Evolutionary conservation across 2,888 invertebrate genomes (phyloP).

Genomic region (Eurytoma californica): DNA sequence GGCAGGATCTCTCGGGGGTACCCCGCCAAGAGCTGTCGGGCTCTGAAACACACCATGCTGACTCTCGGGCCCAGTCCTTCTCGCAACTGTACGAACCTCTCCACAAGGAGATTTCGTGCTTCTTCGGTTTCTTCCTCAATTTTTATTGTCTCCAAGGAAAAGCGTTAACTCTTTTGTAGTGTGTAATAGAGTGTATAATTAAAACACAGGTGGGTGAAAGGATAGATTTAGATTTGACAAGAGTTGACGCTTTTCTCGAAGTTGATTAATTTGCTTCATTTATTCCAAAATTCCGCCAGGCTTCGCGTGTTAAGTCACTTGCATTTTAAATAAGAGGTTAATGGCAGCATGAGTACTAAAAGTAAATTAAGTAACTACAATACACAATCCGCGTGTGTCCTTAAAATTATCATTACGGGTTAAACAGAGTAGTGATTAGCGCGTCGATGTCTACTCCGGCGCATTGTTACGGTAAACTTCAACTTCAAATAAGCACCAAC

Average conservation of each 20-base stretch:
- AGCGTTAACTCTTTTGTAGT: conserved; percentile 2
- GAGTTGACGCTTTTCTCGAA: conserved; percentile 15
- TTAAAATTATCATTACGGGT: conserved; percentile 15
- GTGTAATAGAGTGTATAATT: not conserved
- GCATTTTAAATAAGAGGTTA: conserved; percentile 8
- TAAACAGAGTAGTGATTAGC: conserved; percentile 47
- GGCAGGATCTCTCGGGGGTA: conserved; percentile 74
- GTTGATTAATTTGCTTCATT: conserved; percentile 1
- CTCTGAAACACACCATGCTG: conserved; percentile 77
- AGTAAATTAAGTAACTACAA: conserved; percentile 8
- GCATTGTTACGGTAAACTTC: conserved; percentile 39
- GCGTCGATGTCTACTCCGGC: conserved; percentile 39
- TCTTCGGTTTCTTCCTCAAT: conserved; percentile 26
- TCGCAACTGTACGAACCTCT: not conserved
- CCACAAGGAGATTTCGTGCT: not conserved
- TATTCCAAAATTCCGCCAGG: not conserved
- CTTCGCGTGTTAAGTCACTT: not conserved
- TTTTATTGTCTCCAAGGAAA: not conserved
- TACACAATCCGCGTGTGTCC: not conserved
- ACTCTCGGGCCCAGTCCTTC: conserved; percentile 43
- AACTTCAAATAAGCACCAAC: conserved; percentile 28
- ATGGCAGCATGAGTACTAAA: conserved; percentile 30
- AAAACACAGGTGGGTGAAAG: not conserved
- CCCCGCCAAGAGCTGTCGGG: conserved; percentile 76
- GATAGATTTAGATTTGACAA: not conserved